Evolutionary conservation across 1,140 invertebrate genomes (phyloP).

Genomic region (Nixonia krombeini): DNA sequence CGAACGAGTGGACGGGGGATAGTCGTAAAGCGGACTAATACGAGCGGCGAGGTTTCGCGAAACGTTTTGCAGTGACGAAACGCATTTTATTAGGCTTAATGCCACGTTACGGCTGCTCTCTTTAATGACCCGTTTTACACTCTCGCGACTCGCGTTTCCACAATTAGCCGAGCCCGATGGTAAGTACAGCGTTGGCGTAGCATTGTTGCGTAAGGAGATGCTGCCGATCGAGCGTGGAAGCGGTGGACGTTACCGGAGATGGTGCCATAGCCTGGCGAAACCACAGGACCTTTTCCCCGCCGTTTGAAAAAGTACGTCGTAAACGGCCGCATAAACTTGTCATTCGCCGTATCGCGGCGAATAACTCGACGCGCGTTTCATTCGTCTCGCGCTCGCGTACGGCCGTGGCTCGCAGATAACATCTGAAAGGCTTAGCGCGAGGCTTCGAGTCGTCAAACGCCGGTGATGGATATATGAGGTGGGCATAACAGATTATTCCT

Average conservation of each 20-base stretch:
- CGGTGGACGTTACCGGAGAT: no score
- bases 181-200: no score
- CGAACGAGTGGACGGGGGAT: background rate
- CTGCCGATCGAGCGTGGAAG: no score
- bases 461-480: constrained; percentile 25
- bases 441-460: constrained; percentile 29
- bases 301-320: constrained; percentile 19
- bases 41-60: constrained; percentile 15
- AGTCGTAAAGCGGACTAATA: constrained; percentile 21
- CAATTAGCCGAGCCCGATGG: constrained; percentile 12
- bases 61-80: constrained; percentile 20
- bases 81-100: constrained; percentile 6
- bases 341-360: constrained; percentile 19
- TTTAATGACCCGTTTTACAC: constrained; percentile 20
- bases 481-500: constrained; percentile 34
- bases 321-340: constrained; percentile 26
- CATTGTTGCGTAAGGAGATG: no score
- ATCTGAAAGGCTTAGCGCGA: constrained; percentile 21
- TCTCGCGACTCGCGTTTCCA: constrained; percentile 7
- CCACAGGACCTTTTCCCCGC: no score
- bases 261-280: no score
- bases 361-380: constrained; percentile 12
- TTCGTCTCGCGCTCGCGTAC: background rate
- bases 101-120: constrained; percentile 12
- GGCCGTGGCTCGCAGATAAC: constrained; percentile 25